phyloP scores from a whole-genome alignment of 2,113 vertebrate genomes.

The Nematolebias whitei region DNA sequence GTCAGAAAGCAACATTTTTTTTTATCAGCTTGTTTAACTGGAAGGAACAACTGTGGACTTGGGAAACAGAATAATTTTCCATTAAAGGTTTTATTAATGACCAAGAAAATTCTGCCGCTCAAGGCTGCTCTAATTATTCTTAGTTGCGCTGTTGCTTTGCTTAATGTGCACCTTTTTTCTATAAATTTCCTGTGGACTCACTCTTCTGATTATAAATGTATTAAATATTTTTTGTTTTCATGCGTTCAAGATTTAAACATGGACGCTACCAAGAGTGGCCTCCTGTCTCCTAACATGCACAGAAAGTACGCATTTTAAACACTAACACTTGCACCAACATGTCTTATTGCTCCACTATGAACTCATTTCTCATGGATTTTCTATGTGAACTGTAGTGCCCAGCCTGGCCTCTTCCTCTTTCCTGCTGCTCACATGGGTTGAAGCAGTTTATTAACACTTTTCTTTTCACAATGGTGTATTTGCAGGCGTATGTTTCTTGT shows the following conservation, averaged over 20 bases:
- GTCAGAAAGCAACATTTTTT: constrained; percentile 8
- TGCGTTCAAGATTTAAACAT: constrained; percentile 56
- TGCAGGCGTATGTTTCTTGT: constrained; percentile 18
- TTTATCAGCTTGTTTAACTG: constrained; percentile 17
- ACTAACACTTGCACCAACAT: constrained; percentile 2
- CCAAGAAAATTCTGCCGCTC: neutral
- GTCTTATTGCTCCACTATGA: constrained; percentile 4
- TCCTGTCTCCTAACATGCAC: constrained; percentile 39
- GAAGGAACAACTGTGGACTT: neutral
- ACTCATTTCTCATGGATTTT: constrained; percentile 6
- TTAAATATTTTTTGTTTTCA: constrained; percentile 41
- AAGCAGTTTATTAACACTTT: constrained; percentile 26
- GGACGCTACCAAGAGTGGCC: constrained; percentile 35
- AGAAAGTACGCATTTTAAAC: constrained; percentile 30
- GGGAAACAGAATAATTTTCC: neutral
- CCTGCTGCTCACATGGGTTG: neutral
- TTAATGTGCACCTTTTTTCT: neutral
- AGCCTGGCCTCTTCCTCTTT: constrained; percentile 11
- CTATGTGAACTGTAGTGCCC: neutral
- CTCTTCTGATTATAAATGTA: neutral
- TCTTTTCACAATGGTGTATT: neutral
- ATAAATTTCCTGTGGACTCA: neutral
- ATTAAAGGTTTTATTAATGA: neutral
- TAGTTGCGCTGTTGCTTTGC: neutral
- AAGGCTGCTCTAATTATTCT: neutral